Evolutionary conservation across 2,113 vertebrate species (phyloP), one percentile per base, ranked within the genome.

Genomic region (Tetrao urogallus): DNA sequence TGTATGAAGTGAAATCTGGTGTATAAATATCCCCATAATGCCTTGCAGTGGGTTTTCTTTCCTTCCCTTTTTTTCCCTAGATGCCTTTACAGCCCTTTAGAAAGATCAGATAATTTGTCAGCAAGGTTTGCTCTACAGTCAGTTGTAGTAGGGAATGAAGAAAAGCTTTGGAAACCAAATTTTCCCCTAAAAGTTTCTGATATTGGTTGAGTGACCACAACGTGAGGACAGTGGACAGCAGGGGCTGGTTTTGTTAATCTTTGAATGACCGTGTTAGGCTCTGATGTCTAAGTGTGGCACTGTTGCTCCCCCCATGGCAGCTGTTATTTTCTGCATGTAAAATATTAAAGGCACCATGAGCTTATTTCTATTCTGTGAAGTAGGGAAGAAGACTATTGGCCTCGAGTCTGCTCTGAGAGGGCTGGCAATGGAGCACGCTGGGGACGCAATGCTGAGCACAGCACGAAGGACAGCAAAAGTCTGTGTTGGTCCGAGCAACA

Each of bases 401-500:
- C 8, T 28, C n/a, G 15, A 4, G 21, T 70, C 42, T 54, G 14
- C 21, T 63, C 32, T 36, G 47, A 14, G 54, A 43, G 38, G 3
- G 42, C 50, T 50, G 71, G 12, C 18, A 2, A 1, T 5, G 47
- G 10, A 50, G 8, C 5, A 8, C 42, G 19, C 42, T 42, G 72
- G 61, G 67, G 36, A 17, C 0, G 3, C 13, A 76, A 10, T 0
- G 1, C 0, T 17, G n/a, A 40, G 34, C 30, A 16, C 3, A 15
- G 2, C 4, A 2, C 25, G 6, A 28, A 10, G 30, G 64, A 52
- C 76, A 76, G 82, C 50, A 38, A 5, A 17, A 7, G 0, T 0
- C 32, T 18, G 34, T 1, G 3, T 22, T 25, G 2, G 11, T 36
- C 40, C 2, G 10, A 3, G 24, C 7, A 10, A 52, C 3, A 6